Conservation (phyloP, 2,113 vertebrate species). For the Podocnemis expansa region DNA sequence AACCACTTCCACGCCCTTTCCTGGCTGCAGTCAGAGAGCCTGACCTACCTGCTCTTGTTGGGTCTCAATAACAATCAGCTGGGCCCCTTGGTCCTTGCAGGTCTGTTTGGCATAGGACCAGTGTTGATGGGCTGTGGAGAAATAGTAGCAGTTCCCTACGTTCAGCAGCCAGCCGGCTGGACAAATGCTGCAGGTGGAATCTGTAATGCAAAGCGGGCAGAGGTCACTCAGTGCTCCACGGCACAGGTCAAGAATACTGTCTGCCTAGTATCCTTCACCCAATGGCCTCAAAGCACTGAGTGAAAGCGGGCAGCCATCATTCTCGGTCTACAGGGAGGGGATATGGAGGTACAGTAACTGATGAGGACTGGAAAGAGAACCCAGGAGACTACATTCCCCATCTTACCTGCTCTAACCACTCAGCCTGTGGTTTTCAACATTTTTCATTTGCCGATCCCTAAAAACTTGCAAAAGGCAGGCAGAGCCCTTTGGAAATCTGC, state of each 20-base stretch:
- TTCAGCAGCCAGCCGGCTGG: not conserved
- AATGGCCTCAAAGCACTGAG: not conserved
- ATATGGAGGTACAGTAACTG: no score
- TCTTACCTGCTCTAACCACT: not conserved
- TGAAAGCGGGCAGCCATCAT: no score
- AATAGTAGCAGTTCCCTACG: not conserved
- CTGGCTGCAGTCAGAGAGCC: not conserved
- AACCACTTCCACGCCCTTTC: not conserved
- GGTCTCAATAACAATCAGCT: not conserved
- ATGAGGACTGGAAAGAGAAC: not conserved
- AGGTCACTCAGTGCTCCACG: not conserved
- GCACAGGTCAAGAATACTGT: not conserved
- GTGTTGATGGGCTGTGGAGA: not conserved
- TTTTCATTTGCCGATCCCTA: not conserved
- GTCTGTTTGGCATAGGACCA: not conserved
- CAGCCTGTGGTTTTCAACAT: not conserved
- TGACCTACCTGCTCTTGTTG: not conserved
- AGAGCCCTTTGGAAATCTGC: not conserved
- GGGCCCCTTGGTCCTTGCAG: not conserved
- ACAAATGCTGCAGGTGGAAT: not conserved
- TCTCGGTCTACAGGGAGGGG: not conserved
- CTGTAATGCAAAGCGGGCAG: not conserved
- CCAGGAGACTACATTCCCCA: not conserved
- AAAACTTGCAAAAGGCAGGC: not conserved
- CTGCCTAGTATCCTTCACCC: not conserved